Percentiles rank a stretch among this genome's conserved stretches.
These are phyloP conservation scores for Anas platyrhynchos DNA, from an alignment of 2,113 vertebrate genomes.

Conservation along the genomic window DNA sequence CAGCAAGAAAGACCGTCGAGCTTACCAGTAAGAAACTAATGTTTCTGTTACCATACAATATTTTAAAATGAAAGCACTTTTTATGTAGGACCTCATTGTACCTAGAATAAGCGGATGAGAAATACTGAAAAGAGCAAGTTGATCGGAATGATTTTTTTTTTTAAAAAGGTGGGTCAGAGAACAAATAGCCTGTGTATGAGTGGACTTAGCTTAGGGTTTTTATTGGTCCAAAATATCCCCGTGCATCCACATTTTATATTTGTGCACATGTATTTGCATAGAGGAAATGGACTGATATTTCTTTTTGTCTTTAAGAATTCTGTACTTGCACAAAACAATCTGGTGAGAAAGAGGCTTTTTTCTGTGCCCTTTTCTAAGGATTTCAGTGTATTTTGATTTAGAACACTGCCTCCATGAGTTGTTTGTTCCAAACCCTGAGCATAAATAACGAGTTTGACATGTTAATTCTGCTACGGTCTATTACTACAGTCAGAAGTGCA, in stretches of 20 bases:
- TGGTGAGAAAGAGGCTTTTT: not conserved
- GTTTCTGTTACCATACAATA: conserved; percentile 14
- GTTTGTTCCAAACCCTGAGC: not conserved
- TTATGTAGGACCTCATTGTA: not conserved
- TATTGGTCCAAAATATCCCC: not conserved
- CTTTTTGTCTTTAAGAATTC: not conserved
- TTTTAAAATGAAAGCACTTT: conserved; percentile 5
- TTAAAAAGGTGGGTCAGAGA: not conserved
- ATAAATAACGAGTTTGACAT: not conserved
- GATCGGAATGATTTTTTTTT: not conserved
- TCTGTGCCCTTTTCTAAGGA: not conserved
- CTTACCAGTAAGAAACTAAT: conserved; percentile 89
- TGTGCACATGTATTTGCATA: not conserved
- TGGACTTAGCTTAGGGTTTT: not conserved
- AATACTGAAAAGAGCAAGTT: not conserved
- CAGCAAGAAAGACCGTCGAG: conserved; percentile 94
- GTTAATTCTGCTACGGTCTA: not conserved
- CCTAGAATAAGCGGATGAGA: not conserved
- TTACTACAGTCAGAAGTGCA: not conserved
- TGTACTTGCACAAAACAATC: not conserved
- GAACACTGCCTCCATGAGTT: not conserved
- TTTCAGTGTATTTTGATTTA: conserved; percentile 10
- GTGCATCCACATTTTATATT: not conserved
- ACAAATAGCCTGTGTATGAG: not conserved
- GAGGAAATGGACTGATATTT: not conserved